A percentile compares a stretch with the other conserved stretches of the same genome.
Conservation (phyloP, 2,888 invertebrate genomes). For the Cosmopolites sordidus region DNA sequence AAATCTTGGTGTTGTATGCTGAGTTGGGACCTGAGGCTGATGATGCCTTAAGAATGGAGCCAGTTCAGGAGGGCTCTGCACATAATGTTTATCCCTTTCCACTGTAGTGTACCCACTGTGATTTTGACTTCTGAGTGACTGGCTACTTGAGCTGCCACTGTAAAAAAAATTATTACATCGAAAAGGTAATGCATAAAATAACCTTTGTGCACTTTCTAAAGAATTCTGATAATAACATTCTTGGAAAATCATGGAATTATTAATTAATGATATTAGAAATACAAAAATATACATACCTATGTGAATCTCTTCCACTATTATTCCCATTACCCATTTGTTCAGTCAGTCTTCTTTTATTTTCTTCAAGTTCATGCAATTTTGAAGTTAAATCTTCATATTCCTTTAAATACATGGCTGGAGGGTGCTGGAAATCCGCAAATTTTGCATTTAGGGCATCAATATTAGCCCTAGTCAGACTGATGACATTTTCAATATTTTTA, state of each 20-base stretch:
- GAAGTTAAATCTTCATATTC: slow-evolving; percentile 92
- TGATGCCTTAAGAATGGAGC: slow-evolving; percentile 3
- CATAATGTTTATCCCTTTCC: slow-evolving; percentile 24
- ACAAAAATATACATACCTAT: slow-evolving; percentile 14
- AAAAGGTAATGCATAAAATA: no score
- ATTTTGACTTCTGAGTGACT: slow-evolving; percentile 17
- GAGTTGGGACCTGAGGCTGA: slow-evolving; percentile 6
- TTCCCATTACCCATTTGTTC: slow-evolving; percentile 60
- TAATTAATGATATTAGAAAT: background rate
- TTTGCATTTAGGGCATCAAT: slow-evolving; percentile 90
- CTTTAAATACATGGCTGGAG: slow-evolving; percentile 85
- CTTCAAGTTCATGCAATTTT: slow-evolving; percentile 86
- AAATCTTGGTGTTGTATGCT: slow-evolving; percentile 52
- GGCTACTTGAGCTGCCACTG: slow-evolving; percentile 21
- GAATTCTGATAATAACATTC: no score
- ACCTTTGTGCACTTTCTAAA: no score
- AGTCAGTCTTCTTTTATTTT: slow-evolving; percentile 77
- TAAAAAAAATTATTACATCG: no score
- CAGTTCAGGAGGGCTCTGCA: slow-evolving; percentile 31
- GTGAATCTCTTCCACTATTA: slow-evolving; percentile 38
- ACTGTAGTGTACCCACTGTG: slow-evolving; percentile 19
- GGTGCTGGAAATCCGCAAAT: slow-evolving; percentile 88
- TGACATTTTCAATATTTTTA: slow-evolving; percentile 88
- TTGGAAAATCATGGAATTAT: slow-evolving; percentile 3
- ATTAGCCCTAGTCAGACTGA: slow-evolving; percentile 86